Evolutionary conservation across 37 sponge, comb jelly and placozoan genomes (phyloP), one percentile per base, ranked within the genome.

Genomic region (Aphrocallistes beatrix): DNA sequence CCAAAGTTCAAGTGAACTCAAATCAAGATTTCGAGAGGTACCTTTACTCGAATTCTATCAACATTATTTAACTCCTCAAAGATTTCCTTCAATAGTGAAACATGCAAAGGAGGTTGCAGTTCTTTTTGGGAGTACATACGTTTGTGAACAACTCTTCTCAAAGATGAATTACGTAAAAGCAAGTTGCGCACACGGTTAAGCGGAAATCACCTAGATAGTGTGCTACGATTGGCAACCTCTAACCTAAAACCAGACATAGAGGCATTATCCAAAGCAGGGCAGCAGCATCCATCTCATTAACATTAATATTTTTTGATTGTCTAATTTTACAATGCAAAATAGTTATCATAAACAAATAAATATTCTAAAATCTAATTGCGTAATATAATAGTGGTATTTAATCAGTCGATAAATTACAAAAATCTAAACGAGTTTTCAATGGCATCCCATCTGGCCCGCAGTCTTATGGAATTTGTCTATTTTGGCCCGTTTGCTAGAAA

Each of bases 111-210:
- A 19, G n/a, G n/a, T 60, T 60, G 75, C 75, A 19, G 75, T 60
- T 25, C 75, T 60, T 60, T 60, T 60, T 13, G 34, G 75, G 10
- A 60, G 75, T 60, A 60, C 75, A 25, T 60, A 60, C n/a, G 75
- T 60, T 60, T 60, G 75, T 30, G 75, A 60, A 30, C 75, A 60
- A 60, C 75, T 60, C n/a, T 60, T 60, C 75, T 60, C 75, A 60
- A 60, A 30, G n/a, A 60, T 60, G 75, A 60, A 60, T 3, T 60
- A 60, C n/a, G 21, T 30, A 60, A 60, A 60, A 60, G n/a, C 75
- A 60, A 60, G 75, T 30, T 60, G 34, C 10, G 75, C 10, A 60
- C 75, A 30, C 1, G 75, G n/a, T 13, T 60, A 60, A 60, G n/a
- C 1, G 75, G n/a, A 19, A 30, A 60, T 6, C 75, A 60, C n/a